A percentile compares a stretch with the other conserved stretches of the same genome.
These are phyloP conservation scores for Allacma fusca DNA, from an alignment of 2,888 invertebrate species.

Conservation along the genomic window DNA sequence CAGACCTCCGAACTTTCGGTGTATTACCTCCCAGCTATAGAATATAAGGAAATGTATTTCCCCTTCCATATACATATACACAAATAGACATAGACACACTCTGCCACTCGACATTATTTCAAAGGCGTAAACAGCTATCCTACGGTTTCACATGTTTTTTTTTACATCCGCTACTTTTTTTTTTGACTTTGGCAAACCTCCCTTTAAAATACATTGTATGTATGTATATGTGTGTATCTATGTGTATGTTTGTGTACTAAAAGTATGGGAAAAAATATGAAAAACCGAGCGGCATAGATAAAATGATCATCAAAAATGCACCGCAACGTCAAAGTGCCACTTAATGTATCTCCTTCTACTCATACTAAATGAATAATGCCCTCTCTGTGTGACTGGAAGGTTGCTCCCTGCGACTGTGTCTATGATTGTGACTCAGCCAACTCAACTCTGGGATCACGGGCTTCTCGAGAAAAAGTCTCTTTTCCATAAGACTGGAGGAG, in stretches of 20 bases:
- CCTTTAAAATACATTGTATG: too few relatives aligned
- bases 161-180: background rate
- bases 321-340: slow-evolving; percentile 16
- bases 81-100: background rate
- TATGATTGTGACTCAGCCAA: too few relatives aligned
- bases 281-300: slow-evolving; percentile 2
- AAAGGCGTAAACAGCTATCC: slow-evolving; percentile 12
- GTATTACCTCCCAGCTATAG: too few relatives aligned
- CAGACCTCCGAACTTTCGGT: background rate
- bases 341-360: slow-evolving; percentile 7
- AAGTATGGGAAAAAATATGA: background rate
- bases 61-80: too few relatives aligned
- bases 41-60: too few relatives aligned
- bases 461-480: too few relatives aligned
- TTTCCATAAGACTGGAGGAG: background rate
- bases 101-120: slow-evolving; percentile 12
- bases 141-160: slow-evolving; percentile 4
- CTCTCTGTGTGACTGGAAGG: background rate
- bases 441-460: too few relatives aligned
- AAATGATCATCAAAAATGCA: slow-evolving; percentile 16
- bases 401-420: too few relatives aligned
- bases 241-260: too few relatives aligned
- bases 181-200: too few relatives aligned
- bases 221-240: too few relatives aligned
- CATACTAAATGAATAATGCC: slow-evolving; percentile 9